These are phyloP conservation scores for Dascillus cervinus DNA, from an alignment of 2,888 invertebrate species.

Conservation along the genomic window DNA sequence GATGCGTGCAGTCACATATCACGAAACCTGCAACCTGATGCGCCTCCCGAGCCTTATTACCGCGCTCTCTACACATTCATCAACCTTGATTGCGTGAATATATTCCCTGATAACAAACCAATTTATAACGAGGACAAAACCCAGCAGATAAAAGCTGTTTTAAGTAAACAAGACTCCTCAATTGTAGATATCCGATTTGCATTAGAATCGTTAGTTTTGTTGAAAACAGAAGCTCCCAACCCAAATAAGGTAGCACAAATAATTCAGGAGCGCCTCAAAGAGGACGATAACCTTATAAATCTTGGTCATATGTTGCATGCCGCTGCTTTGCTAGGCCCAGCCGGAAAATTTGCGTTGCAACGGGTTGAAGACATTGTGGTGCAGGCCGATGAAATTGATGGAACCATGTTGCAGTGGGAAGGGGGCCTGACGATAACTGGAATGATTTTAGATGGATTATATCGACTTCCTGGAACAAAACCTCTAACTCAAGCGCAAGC, in stretches of 20 bases:
- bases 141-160: slow-evolving; percentile 48
- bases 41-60: slow-evolving; percentile 27
- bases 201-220: slow-evolving; percentile 57
- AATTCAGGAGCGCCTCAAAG: slow-evolving; percentile 69
- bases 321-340: slow-evolving; percentile 65
- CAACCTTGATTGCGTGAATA: background rate
- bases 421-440: slow-evolving; percentile 78
- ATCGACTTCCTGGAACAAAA: slow-evolving; percentile 50
- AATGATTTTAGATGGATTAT: slow-evolving; percentile 48
- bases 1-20: slow-evolving; percentile 43
- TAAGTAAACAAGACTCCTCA: slow-evolving; percentile 60
- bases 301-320: slow-evolving; percentile 79
- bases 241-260: slow-evolving; percentile 63
- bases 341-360: slow-evolving; percentile 59
- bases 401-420: slow-evolving; percentile 83
- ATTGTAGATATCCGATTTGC: slow-evolving; percentile 69
- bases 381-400: slow-evolving; percentile 93
- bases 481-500: slow-evolving; percentile 71
- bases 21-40: slow-evolving; percentile 27
- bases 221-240: slow-evolving; percentile 59
- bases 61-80: slow-evolving; percentile 18
- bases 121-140: slow-evolving; percentile 31
- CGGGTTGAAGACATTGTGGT: slow-evolving; percentile 87
- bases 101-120: background rate
- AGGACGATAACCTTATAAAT: slow-evolving; percentile 68